Conservation (phyloP, 2,888 invertebrate genomes). For the Fragum fragum region DNA sequence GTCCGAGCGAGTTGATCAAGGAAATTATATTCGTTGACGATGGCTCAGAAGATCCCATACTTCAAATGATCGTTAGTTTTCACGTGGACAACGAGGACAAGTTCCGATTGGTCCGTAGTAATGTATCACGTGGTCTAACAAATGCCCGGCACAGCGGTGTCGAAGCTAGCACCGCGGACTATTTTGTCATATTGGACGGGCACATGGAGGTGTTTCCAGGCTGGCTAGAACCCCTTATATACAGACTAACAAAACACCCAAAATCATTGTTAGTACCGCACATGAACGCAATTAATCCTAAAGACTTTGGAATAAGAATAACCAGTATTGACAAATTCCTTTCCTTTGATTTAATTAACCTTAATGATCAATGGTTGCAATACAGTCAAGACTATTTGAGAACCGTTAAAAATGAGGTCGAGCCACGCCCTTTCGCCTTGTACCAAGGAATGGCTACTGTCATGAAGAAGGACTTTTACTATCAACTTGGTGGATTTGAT, state of each 20-base stretch:
- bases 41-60: slow-evolving; percentile 40
- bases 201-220: slow-evolving; percentile 60
- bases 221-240: slow-evolving; percentile 54
- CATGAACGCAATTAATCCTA: neutral
- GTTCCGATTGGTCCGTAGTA: slow-evolving; percentile 31
- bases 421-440: slow-evolving; percentile 41
- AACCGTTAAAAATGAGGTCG: slow-evolving; percentile 43
- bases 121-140: slow-evolving; percentile 47
- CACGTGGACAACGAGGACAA: slow-evolving; percentile 46
- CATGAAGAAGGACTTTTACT: slow-evolving; percentile 60
- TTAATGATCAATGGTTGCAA: slow-evolving; percentile 47
- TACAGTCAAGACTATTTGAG: slow-evolving; percentile 35
- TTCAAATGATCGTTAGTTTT: slow-evolving; percentile 34
- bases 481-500: slow-evolving; percentile 67
- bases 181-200: slow-evolving; percentile 55
- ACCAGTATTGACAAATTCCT: neutral
- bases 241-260: slow-evolving; percentile 36
- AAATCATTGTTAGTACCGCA: neutral
- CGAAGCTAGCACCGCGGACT: slow-evolving; percentile 47
- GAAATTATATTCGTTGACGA: slow-evolving; percentile 58
- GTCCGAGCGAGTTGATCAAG: slow-evolving; percentile 35
- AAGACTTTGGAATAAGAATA: neutral
- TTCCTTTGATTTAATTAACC: slow-evolving; percentile 39
- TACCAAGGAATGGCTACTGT: slow-evolving; percentile 63
- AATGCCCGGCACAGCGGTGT: slow-evolving; percentile 54